phyloP scores from a whole-genome alignment of 2,113 vertebrate species.

The Neotragus pygmaeus region DNA sequence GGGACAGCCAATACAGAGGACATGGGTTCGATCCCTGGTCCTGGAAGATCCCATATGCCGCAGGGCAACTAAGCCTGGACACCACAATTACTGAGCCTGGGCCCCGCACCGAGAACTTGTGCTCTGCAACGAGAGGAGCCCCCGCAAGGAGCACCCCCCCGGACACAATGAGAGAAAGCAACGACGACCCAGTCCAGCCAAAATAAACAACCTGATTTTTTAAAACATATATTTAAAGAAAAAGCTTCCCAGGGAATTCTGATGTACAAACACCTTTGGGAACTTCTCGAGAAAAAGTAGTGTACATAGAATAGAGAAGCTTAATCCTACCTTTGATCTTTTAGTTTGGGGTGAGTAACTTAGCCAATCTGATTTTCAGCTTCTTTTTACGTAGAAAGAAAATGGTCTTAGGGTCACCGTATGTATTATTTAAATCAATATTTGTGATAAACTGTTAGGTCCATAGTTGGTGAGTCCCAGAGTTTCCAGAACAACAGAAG shows the following conservation, averaged over 20 bases:
- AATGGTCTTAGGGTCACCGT: not conserved
- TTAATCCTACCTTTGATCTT: not conserved
- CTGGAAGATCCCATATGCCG: not conserved
- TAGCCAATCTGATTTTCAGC: not conserved
- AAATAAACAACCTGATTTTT: not conserved
- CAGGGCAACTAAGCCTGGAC: not conserved
- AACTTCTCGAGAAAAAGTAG: not conserved
- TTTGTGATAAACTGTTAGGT: not conserved
- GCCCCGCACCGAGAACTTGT: not conserved
- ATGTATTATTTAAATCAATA: not conserved
- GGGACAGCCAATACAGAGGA: not conserved
- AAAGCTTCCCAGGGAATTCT: not conserved
- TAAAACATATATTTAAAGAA: not conserved
- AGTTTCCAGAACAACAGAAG: not conserved
- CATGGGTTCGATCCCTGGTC: not conserved
- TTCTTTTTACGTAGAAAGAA: not conserved
- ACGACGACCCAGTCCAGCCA: not conserved
- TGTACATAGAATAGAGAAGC: not conserved
- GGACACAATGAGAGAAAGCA: not conserved
- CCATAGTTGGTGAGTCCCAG: not conserved
- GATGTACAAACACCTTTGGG: not conserved
- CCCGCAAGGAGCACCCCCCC: not conserved
- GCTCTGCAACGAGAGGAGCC: fast-evolving
- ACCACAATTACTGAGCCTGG: not conserved
- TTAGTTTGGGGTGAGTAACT: not conserved